Percentiles rank a stretch among this genome's conserved stretches.
These are phyloP conservation scores for Hermetia illucens DNA, from an alignment of 1,140 invertebrate species.

Conservation along the genomic window DNA sequence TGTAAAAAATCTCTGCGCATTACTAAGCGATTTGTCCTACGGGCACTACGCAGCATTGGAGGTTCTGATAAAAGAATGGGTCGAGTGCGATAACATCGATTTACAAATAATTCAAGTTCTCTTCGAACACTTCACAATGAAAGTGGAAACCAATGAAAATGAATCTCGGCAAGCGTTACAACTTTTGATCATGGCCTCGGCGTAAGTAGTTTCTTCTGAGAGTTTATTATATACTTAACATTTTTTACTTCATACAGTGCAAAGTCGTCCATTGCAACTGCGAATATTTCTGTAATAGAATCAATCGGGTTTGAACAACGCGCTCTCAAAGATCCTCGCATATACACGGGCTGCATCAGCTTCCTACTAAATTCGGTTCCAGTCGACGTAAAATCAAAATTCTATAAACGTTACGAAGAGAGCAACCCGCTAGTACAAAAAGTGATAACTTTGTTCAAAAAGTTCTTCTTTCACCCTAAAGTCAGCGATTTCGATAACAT, in stretches of 20 bases:
- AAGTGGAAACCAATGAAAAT: slow-evolving; percentile 48
- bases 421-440: slow-evolving; percentile 15
- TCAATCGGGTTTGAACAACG: slow-evolving; percentile 29
- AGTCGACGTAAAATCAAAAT: slow-evolving; percentile 15
- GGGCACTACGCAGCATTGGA: slow-evolving; percentile 55
- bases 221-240: slow-evolving; percentile 1
- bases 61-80: slow-evolving; percentile 51
- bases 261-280: slow-evolving; percentile 37
- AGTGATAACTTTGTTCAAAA: slow-evolving; percentile 14
- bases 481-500: slow-evolving; percentile 19
- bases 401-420: slow-evolving; percentile 18
- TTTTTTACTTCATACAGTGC: slow-evolving; percentile 35
- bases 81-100: slow-evolving; percentile 41
- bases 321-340: slow-evolving; percentile 18
- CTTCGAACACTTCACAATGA: slow-evolving; percentile 68
- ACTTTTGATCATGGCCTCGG: slow-evolving; percentile 57
- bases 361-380: slow-evolving; percentile 21
- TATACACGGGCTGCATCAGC: slow-evolving; percentile 19
- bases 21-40: slow-evolving; percentile 40
- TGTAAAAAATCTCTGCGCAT: slow-evolving; percentile 44
- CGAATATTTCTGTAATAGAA: slow-evolving; percentile 37
- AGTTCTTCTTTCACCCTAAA: slow-evolving; percentile 19
- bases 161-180: slow-evolving; percentile 56
- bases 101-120: slow-evolving; percentile 44
- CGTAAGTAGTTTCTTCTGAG: slow-evolving; percentile 21